phyloP scores from a whole-genome alignment of 2,888 invertebrate species.

The Platerodrilus igneus region DNA sequence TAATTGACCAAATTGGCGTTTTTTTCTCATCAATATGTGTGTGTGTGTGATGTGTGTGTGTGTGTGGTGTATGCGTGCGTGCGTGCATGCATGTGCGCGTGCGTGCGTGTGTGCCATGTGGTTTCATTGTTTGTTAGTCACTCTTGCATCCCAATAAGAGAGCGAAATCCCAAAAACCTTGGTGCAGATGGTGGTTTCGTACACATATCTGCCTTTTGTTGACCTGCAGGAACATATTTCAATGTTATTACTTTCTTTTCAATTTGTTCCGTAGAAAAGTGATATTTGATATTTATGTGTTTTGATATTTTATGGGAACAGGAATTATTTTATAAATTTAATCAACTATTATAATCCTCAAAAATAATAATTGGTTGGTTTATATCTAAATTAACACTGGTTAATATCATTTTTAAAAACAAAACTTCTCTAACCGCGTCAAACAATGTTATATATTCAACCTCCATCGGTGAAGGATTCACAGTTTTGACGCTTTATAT shows the following conservation, averaged over 20 bases:
- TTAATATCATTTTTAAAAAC: conserved; percentile 34
- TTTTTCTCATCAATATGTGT: no score
- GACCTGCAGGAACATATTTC: conserved; percentile 52
- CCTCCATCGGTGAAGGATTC: conserved; percentile 27
- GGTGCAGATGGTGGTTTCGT: conserved; percentile 32
- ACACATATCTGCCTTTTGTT: conserved; percentile 52
- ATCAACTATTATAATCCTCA: conserved; percentile 39
- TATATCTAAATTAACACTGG: conserved; percentile 28
- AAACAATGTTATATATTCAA: conserved; percentile 25
- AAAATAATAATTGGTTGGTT: conserved; percentile 26
- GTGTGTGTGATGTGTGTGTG: no score
- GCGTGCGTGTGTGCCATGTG: no score
- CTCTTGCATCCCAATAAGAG: no score
- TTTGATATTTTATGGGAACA: conserved; percentile 32
- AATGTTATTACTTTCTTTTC: conserved; percentile 48
- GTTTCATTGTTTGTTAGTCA: no score
- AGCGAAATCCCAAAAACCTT: no score
- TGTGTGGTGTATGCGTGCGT: no score
- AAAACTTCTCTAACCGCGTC: conserved; percentile 35
- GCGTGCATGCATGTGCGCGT: background rate
- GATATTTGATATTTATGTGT: conserved; percentile 36
- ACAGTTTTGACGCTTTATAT: conserved; percentile 26
- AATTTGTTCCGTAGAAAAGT: conserved; percentile 28
- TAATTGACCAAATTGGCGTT: no score
- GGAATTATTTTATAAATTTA: conserved; percentile 36